These are phyloP conservation scores for Perizoma flavofasciatum DNA, from an alignment of 2,888 invertebrate species.

Conservation along the genomic window DNA sequence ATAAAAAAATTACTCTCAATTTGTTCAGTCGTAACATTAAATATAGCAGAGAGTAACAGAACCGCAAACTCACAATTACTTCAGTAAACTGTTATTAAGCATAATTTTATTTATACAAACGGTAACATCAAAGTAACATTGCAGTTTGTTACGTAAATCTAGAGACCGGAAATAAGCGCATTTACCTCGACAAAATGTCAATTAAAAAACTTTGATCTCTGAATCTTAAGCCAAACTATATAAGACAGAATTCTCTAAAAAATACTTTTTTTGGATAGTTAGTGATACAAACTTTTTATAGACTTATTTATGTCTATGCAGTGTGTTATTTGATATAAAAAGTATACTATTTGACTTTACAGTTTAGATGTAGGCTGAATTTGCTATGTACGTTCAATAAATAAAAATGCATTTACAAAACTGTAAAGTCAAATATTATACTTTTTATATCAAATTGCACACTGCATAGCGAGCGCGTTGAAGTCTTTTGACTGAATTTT, in stretches of 20 bases:
- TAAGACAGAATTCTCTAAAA: not conserved
- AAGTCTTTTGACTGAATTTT: slow-evolving; percentile 14
- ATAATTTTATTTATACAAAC: slow-evolving; percentile 51
- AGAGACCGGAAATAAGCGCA: slow-evolving; percentile 36
- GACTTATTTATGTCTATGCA: too few species aligned
- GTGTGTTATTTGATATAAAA: too few species aligned
- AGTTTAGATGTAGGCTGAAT: too few species aligned
- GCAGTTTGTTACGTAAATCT: slow-evolving; percentile 48
- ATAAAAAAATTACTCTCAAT: not conserved
- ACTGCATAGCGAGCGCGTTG: slow-evolving; percentile 18
- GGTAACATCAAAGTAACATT: slow-evolving; percentile 47
- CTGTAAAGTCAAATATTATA: too few species aligned
- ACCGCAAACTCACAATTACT: slow-evolving; percentile 37
- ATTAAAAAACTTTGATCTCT: not conserved
- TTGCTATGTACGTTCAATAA: too few species aligned
- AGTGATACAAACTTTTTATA: too few species aligned
- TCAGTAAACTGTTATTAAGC: slow-evolving; percentile 41
- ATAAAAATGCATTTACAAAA: too few species aligned
- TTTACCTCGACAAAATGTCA: slow-evolving; percentile 22
- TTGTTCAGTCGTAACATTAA: slow-evolving; percentile 5
- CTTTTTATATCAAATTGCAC: too few species aligned
- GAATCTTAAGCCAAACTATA: not conserved
- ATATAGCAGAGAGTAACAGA: not conserved
- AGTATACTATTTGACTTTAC: too few species aligned
- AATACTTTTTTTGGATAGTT: too few species aligned